These are phyloP conservation scores for Papilio glaucus DNA, from an alignment of 1,140 invertebrate species.

Conservation along the genomic window DNA sequence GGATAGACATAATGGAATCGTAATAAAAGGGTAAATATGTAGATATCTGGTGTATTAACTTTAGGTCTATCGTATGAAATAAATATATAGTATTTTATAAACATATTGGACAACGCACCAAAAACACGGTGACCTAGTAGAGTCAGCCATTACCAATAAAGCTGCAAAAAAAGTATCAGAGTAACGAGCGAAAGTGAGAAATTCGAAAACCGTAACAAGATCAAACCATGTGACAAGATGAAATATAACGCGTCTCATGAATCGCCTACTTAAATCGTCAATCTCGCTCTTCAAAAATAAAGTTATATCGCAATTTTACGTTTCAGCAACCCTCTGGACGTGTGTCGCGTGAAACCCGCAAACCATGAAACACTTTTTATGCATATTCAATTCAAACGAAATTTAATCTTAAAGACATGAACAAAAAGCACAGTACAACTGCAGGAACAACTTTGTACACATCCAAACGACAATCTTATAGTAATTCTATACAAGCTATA, in stretches of 20 bases:
- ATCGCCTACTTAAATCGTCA: slow-evolving; percentile 67
- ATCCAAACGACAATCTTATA: slow-evolving; percentile 43
- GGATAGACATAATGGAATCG: no score
- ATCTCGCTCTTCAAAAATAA: slow-evolving; percentile 74
- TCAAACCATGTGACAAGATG: slow-evolving; percentile 53
- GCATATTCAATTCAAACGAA: slow-evolving; percentile 20
- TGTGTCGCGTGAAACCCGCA: slow-evolving; percentile 59
- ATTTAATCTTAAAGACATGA: slow-evolving; percentile 37
- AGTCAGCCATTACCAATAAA: neutral
- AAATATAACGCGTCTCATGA: slow-evolving; percentile 56
- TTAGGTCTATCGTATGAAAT: neutral
- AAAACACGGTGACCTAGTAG: neutral
- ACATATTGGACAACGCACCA: neutral
- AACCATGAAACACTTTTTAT: slow-evolving; percentile 40
- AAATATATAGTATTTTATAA: neutral
- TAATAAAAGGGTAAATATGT: no score
- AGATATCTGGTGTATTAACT: no score
- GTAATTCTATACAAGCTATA: neutral
- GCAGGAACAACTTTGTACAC: slow-evolving; percentile 46
- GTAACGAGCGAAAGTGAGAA: neutral
- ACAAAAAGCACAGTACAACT: slow-evolving; percentile 24
- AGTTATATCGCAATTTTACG: slow-evolving; percentile 79
- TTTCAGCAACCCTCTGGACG: slow-evolving; percentile 63
- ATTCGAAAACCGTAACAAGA: slow-evolving; percentile 52
- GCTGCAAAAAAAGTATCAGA: neutral